Conservation (phyloP, 2,113 vertebrate species). For the Piaya cayana region DNA sequence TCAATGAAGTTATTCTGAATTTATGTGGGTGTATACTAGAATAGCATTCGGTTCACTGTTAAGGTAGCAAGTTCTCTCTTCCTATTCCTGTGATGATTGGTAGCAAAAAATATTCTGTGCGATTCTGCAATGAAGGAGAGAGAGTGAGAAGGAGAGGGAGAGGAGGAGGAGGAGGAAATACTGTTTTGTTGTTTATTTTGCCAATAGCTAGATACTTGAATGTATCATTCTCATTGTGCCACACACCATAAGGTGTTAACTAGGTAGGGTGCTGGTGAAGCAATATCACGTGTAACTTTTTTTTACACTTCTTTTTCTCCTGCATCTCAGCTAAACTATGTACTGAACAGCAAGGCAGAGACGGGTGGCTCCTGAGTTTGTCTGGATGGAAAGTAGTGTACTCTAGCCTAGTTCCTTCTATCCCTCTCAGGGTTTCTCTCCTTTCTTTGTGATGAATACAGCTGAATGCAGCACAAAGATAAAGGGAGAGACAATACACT, state of each 20-base stretch:
- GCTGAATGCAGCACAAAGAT: conserved; percentile 41
- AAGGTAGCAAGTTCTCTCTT: background rate
- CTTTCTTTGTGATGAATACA: background rate
- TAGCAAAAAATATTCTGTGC: background rate
- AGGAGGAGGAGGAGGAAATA: too few relatives aligned
- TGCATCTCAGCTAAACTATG: background rate
- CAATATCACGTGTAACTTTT: background rate
- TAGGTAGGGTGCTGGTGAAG: background rate
- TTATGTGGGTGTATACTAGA: background rate
- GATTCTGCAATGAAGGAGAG: too few relatives aligned
- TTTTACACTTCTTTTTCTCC: background rate
- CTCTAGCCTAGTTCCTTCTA: background rate
- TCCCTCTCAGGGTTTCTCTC: background rate
- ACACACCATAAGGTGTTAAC: background rate
- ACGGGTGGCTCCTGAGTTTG: background rate
- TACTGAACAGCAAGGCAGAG: background rate
- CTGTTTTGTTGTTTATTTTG: background rate
- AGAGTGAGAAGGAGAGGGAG: too few relatives aligned
- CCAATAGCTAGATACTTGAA: background rate
- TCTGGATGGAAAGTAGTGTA: background rate
- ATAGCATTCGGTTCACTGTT: background rate
- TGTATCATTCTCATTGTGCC: background rate
- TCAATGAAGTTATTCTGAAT: background rate
- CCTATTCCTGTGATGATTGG: background rate
- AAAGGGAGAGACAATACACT: conserved; percentile 25